Evolutionary conservation across 2,888 invertebrate genomes (phyloP).

Genomic region (Aromia moschata): DNA sequence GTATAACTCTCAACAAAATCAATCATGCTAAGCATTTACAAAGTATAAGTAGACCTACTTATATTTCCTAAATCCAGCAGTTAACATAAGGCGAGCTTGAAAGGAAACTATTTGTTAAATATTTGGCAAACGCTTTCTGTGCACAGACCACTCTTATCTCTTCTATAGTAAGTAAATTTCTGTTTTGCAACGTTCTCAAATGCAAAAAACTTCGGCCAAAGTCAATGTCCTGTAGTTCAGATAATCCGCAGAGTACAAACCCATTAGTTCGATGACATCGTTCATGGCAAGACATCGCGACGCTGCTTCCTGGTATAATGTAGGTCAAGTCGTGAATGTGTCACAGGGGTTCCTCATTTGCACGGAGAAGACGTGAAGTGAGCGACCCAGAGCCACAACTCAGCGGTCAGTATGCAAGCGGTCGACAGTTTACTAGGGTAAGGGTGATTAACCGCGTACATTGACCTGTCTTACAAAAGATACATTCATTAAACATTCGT

Average conservation of each 20-base stretch:
- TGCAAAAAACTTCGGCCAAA: too few relatives aligned
- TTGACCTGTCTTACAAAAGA: constrained; percentile 45
- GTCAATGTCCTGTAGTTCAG: constrained; percentile 58
- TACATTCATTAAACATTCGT: too few relatives aligned
- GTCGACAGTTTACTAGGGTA: constrained; percentile 64
- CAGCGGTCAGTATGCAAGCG: constrained; percentile 64
- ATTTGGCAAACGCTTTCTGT: too few relatives aligned
- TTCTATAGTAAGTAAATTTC: too few relatives aligned
- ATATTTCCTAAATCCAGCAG: too few relatives aligned
- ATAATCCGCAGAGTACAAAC: constrained; percentile 44
- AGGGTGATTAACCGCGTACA: constrained; percentile 63
- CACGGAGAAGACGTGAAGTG: constrained; percentile 30
- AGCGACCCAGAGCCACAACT: constrained; percentile 49
- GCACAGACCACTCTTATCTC: too few relatives aligned
- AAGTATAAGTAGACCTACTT: too few relatives aligned
- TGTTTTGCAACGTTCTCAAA: too few relatives aligned
- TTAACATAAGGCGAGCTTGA: too few relatives aligned
- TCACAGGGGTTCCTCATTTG: constrained; percentile 19
- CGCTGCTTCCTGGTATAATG: constrained; percentile 57
- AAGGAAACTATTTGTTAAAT: too few relatives aligned
- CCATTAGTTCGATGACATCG: constrained; percentile 51
- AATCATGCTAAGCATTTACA: too few relatives aligned
- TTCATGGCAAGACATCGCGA: constrained; percentile 53
- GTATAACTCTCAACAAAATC: too few relatives aligned
- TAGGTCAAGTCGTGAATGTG: constrained; percentile 52